Evolutionary conservation across 2,113 vertebrate genomes (phyloP), one percentile per base, ranked within the genome.

Genomic region (Dascyllus trimaculatus): DNA sequence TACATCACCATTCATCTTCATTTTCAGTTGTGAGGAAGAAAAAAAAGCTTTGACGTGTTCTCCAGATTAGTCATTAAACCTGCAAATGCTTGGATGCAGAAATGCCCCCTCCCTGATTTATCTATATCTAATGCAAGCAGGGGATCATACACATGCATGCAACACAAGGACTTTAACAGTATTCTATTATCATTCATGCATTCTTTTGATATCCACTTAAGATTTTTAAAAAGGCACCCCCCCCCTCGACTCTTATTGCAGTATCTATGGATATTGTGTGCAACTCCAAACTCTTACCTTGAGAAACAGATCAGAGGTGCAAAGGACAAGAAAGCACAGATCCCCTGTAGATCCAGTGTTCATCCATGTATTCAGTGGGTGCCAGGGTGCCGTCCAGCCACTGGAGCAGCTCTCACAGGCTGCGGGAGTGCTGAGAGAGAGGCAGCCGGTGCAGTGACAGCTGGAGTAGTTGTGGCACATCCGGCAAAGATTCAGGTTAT

Each of bases 391-490:
- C 26, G 86, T 89, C 88, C 91, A 86, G 84, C 83, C 82, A 54
- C 85, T 75, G 78, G 79, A 85, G 82, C 86, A 88, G 90, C 87
- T 86, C 82, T 79, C 66, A 51, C 61, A 72, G 81, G 87, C 88
- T 79, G 87, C 81, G 15, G 77, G 84, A 85, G 81, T 82, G 82
- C 75, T 54, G 59, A 84, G 73, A 76, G 78, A 85, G 72, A 93
- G 81, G 82, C 87, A 84, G 89, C 88, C 82, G 71, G 86, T 38
- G 89, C 89, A 85, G 75, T 89, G 86, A 90, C 91, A 92, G 92
- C 92, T 89, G 90, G 80, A 92, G 83, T 64, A 92, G 92, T 92
- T 91, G 89, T 91, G 89, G 85, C 90, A 93, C 91, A 93, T 93
- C 88, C 81, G 65, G 86, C 68, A 90, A 90, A 86, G 85, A 89